Evolutionary conservation across 2,113 vertebrate species (phyloP), one percentile per base, ranked within the genome.

Genomic region (Lontra canadensis): DNA sequence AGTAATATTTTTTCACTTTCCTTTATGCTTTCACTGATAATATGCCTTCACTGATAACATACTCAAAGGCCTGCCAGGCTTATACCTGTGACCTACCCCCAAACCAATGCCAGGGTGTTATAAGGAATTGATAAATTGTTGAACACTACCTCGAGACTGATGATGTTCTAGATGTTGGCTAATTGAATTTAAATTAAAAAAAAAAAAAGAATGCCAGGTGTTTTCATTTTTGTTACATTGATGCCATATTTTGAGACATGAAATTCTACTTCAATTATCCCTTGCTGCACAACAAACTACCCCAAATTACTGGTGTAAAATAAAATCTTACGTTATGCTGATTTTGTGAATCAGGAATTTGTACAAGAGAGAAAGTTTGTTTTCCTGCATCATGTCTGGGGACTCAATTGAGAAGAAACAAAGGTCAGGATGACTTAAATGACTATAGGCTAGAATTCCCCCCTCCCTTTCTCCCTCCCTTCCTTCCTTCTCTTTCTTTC

Each of bases 351-450:
- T 90, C 29, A 74, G 34, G 21, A 89, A 61, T 90, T 67, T 74
- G 9, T 1, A 47, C 13, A 63, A 10, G 18, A 25, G 59, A 34
- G 11, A 49, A n/a, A 0, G 2, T 10, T 76, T 74, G 2, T 0
- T 59, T 7, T 55, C 25, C 13, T 29, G 49, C 14, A 36, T 25
- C 12, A 42, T 34, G 1, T 9, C 12, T 81, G 7, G 39, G 67
- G 2, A 76, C 7, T 39, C 47, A 88, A 7, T 34, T 18, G 1
- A 65, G 25, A 92, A 88, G 20, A 83, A 39, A 31, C 29, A 5
- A 9, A 57, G 81, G 42, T 1, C 17, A 39, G 15, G 7, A 34
- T 80, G 2, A 52, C 13, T 31, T 42, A 42, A 63, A 29, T 81
- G 47, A 17, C 13, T 84, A 3, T 49, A 9, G 14, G 31, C 23